These are phyloP conservation scores for Huso huso DNA, from an alignment of 2,797 vertebrate genomes.

Conservation along the genomic window DNA sequence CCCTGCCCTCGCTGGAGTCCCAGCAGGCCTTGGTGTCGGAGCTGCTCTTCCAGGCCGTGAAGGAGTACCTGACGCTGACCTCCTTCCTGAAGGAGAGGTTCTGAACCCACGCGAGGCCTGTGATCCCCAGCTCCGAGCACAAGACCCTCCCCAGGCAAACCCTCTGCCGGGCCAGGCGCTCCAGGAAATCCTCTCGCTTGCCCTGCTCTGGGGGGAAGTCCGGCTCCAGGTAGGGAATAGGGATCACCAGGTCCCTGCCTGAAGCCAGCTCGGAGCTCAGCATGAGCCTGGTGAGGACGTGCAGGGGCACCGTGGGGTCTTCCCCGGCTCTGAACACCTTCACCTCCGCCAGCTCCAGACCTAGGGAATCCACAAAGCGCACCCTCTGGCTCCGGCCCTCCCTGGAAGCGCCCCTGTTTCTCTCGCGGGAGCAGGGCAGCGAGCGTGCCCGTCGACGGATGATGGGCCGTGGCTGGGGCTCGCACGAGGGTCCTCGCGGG, in stretches of 20 bases:
- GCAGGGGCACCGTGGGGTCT: conserved; percentile 72
- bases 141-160: conserved; percentile 75
- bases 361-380: conserved; percentile 84
- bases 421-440: conserved; percentile 53
- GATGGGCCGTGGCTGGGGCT: conserved; percentile 62
- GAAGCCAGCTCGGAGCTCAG: conserved; percentile 77
- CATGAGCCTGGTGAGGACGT: conserved; percentile 76
- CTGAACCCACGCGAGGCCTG: conserved; percentile 69
- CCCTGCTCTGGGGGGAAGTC: conserved; percentile 69
- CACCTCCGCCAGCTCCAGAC: conserved; percentile 78
- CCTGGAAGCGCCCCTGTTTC: conserved; percentile 39
- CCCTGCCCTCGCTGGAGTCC: conserved; percentile 40
- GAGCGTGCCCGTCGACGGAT: conserved; percentile 69
- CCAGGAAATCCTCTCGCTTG: conserved; percentile 55
- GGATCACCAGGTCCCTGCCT: conserved; percentile 57
- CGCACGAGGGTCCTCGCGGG: conserved; percentile 29
- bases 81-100: conserved; percentile 83
- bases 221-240: conserved; percentile 73
- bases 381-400: conserved; percentile 55
- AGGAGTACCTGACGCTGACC: conserved; percentile 76
- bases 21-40: conserved; percentile 64
- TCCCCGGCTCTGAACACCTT: conserved; percentile 77
- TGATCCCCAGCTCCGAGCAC: conserved; percentile 76
- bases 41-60: conserved; percentile 73
- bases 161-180: conserved; percentile 51